phyloP scores from a whole-genome alignment of 2,113 vertebrate species.

The Dunckerocampus dactyliophorus region DNA sequence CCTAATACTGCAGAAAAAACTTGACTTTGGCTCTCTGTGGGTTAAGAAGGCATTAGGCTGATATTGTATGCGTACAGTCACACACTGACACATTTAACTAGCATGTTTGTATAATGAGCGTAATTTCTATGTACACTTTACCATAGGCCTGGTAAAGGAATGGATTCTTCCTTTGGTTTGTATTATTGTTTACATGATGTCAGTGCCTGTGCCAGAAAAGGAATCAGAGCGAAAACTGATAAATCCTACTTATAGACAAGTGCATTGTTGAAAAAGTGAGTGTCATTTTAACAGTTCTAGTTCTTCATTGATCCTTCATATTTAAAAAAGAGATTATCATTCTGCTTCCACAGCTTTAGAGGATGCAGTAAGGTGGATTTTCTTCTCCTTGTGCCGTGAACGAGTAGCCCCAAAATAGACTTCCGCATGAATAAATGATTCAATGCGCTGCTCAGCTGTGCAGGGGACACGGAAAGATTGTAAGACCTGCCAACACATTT shows the following conservation, averaged over 20 bases:
- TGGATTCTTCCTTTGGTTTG: constrained; percentile 23
- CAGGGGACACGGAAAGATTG: constrained; percentile 18
- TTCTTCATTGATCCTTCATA: constrained; percentile 8
- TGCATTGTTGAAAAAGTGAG: constrained; percentile 1
- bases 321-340: constrained; percentile 20
- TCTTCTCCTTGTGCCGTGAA: constrained; percentile 11
- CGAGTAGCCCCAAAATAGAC: constrained; percentile 57
- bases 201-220: constrained; percentile 5
- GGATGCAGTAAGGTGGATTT: constrained; percentile 18
- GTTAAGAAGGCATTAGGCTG: constrained; percentile 53
- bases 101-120: constrained; percentile 13
- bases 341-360: constrained; percentile 15
- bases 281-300: constrained; percentile 8
- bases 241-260: constrained; percentile 27
- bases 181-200: constrained; percentile 30
- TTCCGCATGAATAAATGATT: constrained; percentile 58
- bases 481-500: too few relatives aligned
- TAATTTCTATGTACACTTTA: constrained; percentile 2
- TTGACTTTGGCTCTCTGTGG: constrained; percentile 59
- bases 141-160: constrained; percentile 18
- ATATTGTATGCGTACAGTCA: constrained; percentile 39
- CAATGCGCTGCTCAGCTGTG: constrained; percentile 52
- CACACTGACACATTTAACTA: constrained; percentile 59
- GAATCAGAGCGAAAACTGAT: constrained; percentile 19
- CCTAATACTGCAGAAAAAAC: constrained; percentile 54